Percentiles rank a stretch among this genome's conserved stretches.
These are phyloP conservation scores for Agapetus fuscipes DNA, from an alignment of 2,888 invertebrate species.

Conservation along the genomic window DNA sequence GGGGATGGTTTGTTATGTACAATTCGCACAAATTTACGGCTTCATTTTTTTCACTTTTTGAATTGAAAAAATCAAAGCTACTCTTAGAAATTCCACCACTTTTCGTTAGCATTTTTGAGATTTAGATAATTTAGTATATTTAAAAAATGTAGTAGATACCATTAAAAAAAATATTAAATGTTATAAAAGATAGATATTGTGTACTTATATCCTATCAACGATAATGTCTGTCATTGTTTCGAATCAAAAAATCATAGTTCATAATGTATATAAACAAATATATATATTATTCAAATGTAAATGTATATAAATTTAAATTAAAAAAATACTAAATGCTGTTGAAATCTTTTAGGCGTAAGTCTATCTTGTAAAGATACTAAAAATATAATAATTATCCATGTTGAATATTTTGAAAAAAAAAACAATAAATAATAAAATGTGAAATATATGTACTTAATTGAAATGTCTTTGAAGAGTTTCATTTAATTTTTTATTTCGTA, in stretches of 20 bases:
- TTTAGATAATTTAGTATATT: too few relatives aligned
- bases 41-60: too few relatives aligned
- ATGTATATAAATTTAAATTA: slow-evolving; percentile 1
- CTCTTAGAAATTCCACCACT: too few relatives aligned
- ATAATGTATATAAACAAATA: slow-evolving; percentile 11
- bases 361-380: slow-evolving; percentile 14
- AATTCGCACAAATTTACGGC: too few relatives aligned
- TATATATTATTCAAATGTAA: slow-evolving; percentile 14
- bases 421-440: too few relatives aligned
- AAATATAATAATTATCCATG: slow-evolving; percentile 10
- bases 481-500: too few relatives aligned
- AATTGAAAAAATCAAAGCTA: too few relatives aligned
- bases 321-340: neutral
- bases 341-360: slow-evolving; percentile 3
- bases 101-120: too few relatives aligned
- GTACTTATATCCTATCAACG: slow-evolving; percentile 10
- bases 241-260: slow-evolving; percentile 1
- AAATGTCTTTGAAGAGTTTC: too few relatives aligned
- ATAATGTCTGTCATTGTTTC: slow-evolving; percentile 8
- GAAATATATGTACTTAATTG: too few relatives aligned
- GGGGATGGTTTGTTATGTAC: too few relatives aligned
- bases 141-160: neutral
- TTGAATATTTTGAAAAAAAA: slow-evolving; percentile 6
- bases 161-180: neutral
- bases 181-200: slow-evolving; percentile 1